These are phyloP conservation scores for Lordiphosa fenestrarum DNA, from an alignment of 2,888 invertebrate species.

Conservation along the genomic window DNA sequence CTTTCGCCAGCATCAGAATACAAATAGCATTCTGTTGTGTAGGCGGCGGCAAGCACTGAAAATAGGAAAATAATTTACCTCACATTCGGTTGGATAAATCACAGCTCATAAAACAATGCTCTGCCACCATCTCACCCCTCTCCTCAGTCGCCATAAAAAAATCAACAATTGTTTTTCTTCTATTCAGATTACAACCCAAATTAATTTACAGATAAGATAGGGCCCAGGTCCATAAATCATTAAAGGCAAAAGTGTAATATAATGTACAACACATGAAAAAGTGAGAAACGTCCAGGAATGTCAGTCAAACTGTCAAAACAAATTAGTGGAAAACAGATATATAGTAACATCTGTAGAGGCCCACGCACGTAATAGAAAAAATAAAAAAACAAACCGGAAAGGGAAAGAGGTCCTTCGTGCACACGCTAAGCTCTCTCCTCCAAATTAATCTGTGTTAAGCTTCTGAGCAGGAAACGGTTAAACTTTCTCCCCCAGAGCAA, in stretches of 20 bases:
- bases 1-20: constrained; percentile 15
- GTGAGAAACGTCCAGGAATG: constrained; percentile 39
- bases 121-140: too few species aligned
- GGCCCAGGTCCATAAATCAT: constrained; percentile 46
- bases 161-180: constrained; percentile 55
- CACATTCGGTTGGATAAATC: too few species aligned
- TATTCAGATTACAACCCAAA: constrained; percentile 31
- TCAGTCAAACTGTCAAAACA: constrained; percentile 65
- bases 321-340: constrained; percentile 40
- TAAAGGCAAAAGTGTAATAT: constrained; percentile 13
- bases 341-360: constrained; percentile 35
- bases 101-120: too few species aligned
- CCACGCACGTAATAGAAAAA: constrained; percentile 39
- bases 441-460: constrained; percentile 48
- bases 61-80: too few species aligned
- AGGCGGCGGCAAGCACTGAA: neutral
- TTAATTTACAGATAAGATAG: constrained; percentile 59
- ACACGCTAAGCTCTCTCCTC: constrained; percentile 5
- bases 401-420: constrained; percentile 15
- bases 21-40: constrained; percentile 18
- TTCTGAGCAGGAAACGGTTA: constrained; percentile 63
- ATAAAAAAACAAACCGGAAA: constrained; percentile 10
- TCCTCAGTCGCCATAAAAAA: neutral
- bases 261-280: constrained; percentile 12
- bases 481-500: constrained; percentile 52